These are phyloP conservation scores for Agriopis marginaria DNA, from an alignment of 2,888 invertebrate genomes.

Conservation along the genomic window DNA sequence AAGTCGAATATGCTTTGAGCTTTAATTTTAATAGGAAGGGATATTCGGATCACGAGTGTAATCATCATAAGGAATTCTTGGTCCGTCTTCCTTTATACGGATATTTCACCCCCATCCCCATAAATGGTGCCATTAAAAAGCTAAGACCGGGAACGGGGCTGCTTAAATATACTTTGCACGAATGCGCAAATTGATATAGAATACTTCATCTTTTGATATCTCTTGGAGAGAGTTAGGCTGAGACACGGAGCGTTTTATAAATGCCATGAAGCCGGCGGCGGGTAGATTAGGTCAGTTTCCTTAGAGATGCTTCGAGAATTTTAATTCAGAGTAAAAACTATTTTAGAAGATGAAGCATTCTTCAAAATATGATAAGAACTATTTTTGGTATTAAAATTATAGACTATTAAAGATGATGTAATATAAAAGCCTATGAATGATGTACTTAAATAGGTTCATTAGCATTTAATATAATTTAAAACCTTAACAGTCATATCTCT, in stretches of 20 bases:
- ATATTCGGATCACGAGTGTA: constrained; percentile 64
- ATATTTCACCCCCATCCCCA: constrained; percentile 70
- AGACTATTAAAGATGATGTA: not conserved
- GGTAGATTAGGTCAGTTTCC: constrained; percentile 27
- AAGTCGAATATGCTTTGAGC: constrained; percentile 41
- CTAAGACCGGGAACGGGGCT: constrained; percentile 71
- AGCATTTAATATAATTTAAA: not conserved
- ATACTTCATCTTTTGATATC: constrained; percentile 77
- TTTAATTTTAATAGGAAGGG: constrained; percentile 54
- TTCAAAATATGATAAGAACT: too few relatives aligned
- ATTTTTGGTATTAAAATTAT: too few relatives aligned
- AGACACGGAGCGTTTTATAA: constrained; percentile 49
- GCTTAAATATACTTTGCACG: constrained; percentile 82
- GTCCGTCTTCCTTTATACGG: constrained; percentile 69
- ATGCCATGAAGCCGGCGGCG: constrained; percentile 20
- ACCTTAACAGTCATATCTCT: not conserved
- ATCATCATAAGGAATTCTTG: constrained; percentile 67
- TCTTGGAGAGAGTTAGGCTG: constrained; percentile 52
- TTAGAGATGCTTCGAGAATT: constrained; percentile 8
- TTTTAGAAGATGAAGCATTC: too few relatives aligned
- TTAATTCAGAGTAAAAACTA: constrained; percentile 5
- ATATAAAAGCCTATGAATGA: not conserved
- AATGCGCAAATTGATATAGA: constrained; percentile 83
- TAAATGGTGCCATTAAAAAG: constrained; percentile 80
- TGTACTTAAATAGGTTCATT: not conserved